Percentiles rank a stretch among this genome's conserved stretches.
Evolutionary conservation across 2,797 vertebrate species (phyloP).

Genomic region (Anisognathus igniventris): DNA sequence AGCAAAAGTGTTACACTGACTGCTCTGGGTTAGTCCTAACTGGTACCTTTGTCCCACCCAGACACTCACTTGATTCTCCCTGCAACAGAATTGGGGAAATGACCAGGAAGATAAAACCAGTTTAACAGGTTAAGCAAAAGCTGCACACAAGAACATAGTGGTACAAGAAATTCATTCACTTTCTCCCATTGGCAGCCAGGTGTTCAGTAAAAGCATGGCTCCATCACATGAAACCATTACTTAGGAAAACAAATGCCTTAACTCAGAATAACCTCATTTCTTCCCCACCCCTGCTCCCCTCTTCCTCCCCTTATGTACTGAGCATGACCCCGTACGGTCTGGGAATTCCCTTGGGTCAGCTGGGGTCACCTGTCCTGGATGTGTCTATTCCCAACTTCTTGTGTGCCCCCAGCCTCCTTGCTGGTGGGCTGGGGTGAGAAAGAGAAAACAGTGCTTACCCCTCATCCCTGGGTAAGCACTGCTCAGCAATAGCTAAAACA

Average conservation of each 20-base stretch:
- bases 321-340: fast-evolving
- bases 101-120: background rate
- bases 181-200: background rate
- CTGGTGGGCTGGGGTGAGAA: fast-evolving
- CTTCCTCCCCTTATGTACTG: background rate
- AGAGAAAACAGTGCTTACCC: background rate
- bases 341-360: background rate
- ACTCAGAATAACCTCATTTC: fast-evolving
- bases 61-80: fast-evolving
- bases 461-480: fast-evolving
- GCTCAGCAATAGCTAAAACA: background rate
- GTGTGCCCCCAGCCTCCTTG: fast-evolving
- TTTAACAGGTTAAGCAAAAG: background rate
- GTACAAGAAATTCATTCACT: background rate
- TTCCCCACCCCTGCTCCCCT: fast-evolving
- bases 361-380: fast-evolving
- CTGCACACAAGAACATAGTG: fast-evolving
- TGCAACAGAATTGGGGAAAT: fast-evolving
- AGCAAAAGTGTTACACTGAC: background rate
- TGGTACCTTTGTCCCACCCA: fast-evolving
- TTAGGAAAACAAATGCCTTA: background rate
- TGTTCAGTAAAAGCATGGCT: background rate
- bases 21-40: background rate
- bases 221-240: fast-evolving
- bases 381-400: background rate